Evolutionary conservation across 2,797 vertebrate species (phyloP).

Genomic region (Phoxinus dragarum): DNA sequence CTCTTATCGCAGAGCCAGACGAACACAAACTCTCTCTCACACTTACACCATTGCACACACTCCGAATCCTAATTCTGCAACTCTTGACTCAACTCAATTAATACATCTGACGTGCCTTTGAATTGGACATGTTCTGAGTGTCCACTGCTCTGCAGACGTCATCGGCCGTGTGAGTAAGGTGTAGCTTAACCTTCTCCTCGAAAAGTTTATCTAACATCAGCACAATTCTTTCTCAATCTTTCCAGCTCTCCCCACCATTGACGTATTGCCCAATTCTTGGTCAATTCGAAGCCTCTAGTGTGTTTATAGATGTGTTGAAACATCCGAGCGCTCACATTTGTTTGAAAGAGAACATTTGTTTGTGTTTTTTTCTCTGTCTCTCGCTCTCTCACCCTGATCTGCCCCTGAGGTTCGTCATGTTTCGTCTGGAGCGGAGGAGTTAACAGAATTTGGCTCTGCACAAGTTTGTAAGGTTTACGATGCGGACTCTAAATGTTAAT

Average conservation of each 20-base stretch:
- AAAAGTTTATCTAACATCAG: conserved; percentile 42
- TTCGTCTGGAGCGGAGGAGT: conserved; percentile 30
- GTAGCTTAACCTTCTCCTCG: conserved; percentile 41
- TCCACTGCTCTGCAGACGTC: conserved; percentile 46
- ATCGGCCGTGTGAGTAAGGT: conserved; percentile 24
- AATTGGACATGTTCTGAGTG: conserved; percentile 10
- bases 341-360: conserved; percentile 39
- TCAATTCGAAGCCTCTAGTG: conserved; percentile 37
- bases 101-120: conserved; percentile 20
- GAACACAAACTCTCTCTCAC: conserved; percentile 42
- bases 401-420: conserved; percentile 23
- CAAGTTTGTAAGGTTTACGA: background rate
- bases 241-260: conserved; percentile 6
- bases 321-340: conserved; percentile 20
- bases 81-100: conserved; percentile 15
- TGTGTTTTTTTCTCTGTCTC: background rate
- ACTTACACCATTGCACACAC: conserved; percentile 29
- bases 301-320: conserved; percentile 54
- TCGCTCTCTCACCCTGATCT: conserved; percentile 4
- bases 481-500: background rate
- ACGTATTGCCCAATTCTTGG: conserved; percentile 45
- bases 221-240: conserved; percentile 43
- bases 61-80: conserved; percentile 8
- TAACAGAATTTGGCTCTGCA: conserved; percentile 12
- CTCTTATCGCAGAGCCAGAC: conserved; percentile 43